Evolutionary conservation across 2,888 invertebrate species (phyloP).

Genomic region (Metellina segmentata): DNA sequence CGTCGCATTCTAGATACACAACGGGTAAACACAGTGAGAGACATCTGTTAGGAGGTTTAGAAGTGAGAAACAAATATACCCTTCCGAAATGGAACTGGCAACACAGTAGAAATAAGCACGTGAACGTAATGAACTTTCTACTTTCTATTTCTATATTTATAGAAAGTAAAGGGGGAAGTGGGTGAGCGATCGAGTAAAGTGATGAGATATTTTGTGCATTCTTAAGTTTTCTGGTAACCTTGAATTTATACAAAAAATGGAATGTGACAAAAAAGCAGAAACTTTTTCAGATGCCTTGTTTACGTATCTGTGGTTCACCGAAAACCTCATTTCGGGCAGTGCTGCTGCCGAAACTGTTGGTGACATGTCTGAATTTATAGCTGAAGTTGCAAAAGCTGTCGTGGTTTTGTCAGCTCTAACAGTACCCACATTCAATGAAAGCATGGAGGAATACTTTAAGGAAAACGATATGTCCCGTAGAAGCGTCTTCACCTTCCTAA

Average conservation of each 20-base stretch:
- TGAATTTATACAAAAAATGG: not conserved
- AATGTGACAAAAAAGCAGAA: constrained; percentile 34
- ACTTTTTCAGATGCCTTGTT: constrained; percentile 52
- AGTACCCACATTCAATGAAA: constrained; percentile 34
- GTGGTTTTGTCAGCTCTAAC: constrained; percentile 39
- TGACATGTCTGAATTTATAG: constrained; percentile 41
- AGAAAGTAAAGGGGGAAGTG: not conserved
- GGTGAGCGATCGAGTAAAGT: not conserved
- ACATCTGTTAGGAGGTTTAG: too few relatives aligned
- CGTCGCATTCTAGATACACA: too few relatives aligned
- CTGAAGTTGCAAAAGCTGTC: constrained; percentile 53
- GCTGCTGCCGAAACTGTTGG: constrained; percentile 39
- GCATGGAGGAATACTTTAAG: constrained; percentile 38
- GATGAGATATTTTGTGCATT: not conserved
- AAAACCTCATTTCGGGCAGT: constrained; percentile 36
- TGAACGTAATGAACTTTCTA: not conserved
- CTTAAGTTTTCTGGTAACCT: not conserved
- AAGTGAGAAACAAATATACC: too few relatives aligned
- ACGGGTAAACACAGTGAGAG: too few relatives aligned
- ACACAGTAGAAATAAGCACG: not conserved
- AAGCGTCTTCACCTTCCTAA: constrained; percentile 49
- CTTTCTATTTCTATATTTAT: not conserved
- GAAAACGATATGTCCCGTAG: constrained; percentile 34
- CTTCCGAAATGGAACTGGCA: not conserved
- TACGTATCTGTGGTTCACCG: constrained; percentile 52